Percentiles rank a stretch among this genome's conserved stretches.
Conservation (phyloP, 2,888 invertebrate genomes). For the Microplitis manilae region DNA sequence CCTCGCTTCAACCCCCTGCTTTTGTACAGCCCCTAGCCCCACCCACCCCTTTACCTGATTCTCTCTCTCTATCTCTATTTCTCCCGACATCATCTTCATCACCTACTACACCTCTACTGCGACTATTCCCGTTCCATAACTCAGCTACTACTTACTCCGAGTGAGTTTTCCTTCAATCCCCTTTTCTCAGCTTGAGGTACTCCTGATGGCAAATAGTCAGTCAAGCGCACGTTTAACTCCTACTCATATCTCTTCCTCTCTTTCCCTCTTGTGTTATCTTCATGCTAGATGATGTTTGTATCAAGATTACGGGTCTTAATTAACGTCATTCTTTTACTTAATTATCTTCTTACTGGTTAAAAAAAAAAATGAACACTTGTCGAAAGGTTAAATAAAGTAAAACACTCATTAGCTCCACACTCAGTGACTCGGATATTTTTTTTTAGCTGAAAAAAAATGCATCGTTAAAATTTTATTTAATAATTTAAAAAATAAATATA, state of each 20-base stretch:
- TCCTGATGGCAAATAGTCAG: conserved; percentile 17
- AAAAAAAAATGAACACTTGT: background rate
- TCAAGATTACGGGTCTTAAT: conserved; percentile 14
- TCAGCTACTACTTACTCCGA: background rate
- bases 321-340: background rate
- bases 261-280: conserved; percentile 27
- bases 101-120: background rate
- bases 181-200: conserved; percentile 4
- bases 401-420: background rate
- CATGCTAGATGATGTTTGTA: conserved; percentile 14
- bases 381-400: background rate
- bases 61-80: background rate
- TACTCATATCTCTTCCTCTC: conserved; percentile 7
- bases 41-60: conserved; percentile 10
- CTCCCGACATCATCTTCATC: conserved; percentile 9
- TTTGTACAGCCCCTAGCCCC: conserved; percentile 27
- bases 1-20: conserved; percentile 30
- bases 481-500: background rate
- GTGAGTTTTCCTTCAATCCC: conserved; percentile 11
- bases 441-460: background rate
- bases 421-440: background rate
- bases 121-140: conserved; percentile 5
- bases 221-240: conserved; percentile 26
- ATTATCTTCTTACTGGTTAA: background rate
- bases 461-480: background rate